Conservation (phyloP, 2,113 vertebrate genomes). For the Sinocyclocheilus grahami region DNA sequence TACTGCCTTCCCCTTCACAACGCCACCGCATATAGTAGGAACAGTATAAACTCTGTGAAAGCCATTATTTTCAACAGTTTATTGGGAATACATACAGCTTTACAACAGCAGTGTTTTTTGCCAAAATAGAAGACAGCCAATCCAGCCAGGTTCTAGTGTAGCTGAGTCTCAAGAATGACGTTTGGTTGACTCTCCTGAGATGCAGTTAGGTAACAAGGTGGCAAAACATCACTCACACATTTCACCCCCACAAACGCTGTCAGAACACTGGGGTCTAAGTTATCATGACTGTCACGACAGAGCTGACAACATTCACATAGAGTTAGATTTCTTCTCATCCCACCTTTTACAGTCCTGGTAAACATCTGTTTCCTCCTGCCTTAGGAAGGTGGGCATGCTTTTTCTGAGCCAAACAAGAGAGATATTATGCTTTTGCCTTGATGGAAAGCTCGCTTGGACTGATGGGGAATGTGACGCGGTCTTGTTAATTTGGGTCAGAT, state of each 20-base stretch:
- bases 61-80: not conserved
- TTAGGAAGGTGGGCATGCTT: slow-evolving; percentile 54
- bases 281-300: no score
- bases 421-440: slow-evolving; percentile 64
- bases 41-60: not conserved
- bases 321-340: not conserved
- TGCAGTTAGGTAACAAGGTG: not conserved
- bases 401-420: slow-evolving; percentile 65
- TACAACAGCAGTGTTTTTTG: not conserved
- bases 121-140: not conserved
- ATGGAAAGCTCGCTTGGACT: slow-evolving; percentile 68
- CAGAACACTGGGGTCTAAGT: not conserved
- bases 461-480: slow-evolving; percentile 51
- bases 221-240: slow-evolving; percentile 8
- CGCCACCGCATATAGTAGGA: not conserved
- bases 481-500: slow-evolving; percentile 64
- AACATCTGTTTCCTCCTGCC: slow-evolving; percentile 3
- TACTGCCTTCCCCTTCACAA: not conserved
- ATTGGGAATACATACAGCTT: slow-evolving; percentile 12
- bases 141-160: not conserved
- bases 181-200: not conserved
- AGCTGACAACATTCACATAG: no score
- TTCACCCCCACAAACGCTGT: not conserved
- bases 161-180: not conserved
- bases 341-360: not conserved